Conservation (phyloP, 2,113 vertebrate species). For the Ailuropoda melanoleuca region DNA sequence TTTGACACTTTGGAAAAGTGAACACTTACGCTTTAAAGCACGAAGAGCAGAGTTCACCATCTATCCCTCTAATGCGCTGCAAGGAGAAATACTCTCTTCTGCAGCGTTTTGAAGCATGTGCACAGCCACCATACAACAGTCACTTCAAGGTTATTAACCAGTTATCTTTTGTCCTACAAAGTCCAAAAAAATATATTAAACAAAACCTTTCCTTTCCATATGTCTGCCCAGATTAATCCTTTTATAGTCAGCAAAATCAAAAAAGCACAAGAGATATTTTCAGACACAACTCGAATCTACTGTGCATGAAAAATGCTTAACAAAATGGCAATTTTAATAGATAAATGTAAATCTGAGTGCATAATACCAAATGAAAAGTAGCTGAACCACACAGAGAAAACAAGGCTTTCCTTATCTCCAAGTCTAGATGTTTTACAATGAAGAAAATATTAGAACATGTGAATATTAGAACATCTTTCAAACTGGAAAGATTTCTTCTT, state of each 20-base stretch:
- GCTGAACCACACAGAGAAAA: slow-evolving; percentile 91
- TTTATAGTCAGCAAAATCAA: slow-evolving; percentile 77
- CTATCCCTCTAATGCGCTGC: slow-evolving; percentile 41
- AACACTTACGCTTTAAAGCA: slow-evolving; percentile 20
- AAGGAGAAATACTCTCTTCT: slow-evolving; percentile 73
- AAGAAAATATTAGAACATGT: slow-evolving; percentile 58
- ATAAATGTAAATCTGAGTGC: slow-evolving; percentile 86
- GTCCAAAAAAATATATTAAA: slow-evolving; percentile 83
- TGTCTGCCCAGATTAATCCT: slow-evolving; percentile 83
- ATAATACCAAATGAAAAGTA: slow-evolving; percentile 86
- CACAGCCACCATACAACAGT: slow-evolving; percentile 74
- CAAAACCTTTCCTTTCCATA: slow-evolving; percentile 79
- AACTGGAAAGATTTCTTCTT: slow-evolving; percentile 45
- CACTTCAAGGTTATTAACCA: slow-evolving; percentile 76
- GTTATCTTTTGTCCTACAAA: slow-evolving; percentile 79
- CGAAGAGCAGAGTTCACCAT: slow-evolving; percentile 40
- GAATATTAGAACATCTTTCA: slow-evolving; percentile 62
- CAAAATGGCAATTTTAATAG: slow-evolving; percentile 89
- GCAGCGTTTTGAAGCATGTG: slow-evolving; percentile 70
- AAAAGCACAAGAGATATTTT: slow-evolving; percentile 77
- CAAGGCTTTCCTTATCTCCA: slow-evolving; percentile 75
- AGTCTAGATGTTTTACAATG: slow-evolving; percentile 63
- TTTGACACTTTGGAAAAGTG: slow-evolving; percentile 55
- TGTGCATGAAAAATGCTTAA: slow-evolving; percentile 86
- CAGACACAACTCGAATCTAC: slow-evolving; percentile 81